Evolutionary conservation across 1,140 invertebrate species (phyloP).

Genomic region (Fopius arisanus): DNA sequence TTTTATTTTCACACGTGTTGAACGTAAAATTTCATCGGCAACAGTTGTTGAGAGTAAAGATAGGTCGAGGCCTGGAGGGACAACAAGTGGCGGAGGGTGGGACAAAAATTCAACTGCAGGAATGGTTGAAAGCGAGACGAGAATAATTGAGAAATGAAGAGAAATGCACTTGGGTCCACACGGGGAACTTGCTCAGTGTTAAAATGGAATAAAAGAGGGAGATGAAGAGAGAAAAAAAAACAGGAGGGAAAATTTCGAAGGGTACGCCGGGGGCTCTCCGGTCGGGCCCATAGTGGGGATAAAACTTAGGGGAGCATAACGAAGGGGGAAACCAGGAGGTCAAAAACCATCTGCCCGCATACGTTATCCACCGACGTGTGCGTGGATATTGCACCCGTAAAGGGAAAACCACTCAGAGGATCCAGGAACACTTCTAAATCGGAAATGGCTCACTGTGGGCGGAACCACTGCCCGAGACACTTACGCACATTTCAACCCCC

Average conservation of each 20-base stretch:
- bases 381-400: conserved; percentile 16
- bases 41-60: conserved; percentile 9
- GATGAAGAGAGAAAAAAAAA: conserved; percentile 13
- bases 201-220: conserved; percentile 14
- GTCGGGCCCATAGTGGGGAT: conserved; percentile 5
- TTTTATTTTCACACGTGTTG: conserved; percentile 19
- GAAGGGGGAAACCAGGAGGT: conserved; percentile 31
- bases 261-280: conserved; percentile 18
- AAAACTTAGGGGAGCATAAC: conserved; percentile 10
- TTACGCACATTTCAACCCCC: conserved; percentile 16
- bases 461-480: conserved; percentile 29
- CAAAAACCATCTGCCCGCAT: conserved; percentile 58
- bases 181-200: background rate
- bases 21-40: background rate
- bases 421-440: conserved; percentile 35
- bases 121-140: conserved; percentile 12
- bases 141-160: conserved; percentile 11
- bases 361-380: conserved; percentile 48
- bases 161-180: conserved; percentile 11
- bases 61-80: background rate
- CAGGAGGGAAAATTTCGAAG: conserved; percentile 32
- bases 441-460: conserved; percentile 20
- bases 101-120: conserved; percentile 7
- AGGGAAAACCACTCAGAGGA: conserved; percentile 45
- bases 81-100: conserved; percentile 32